These are phyloP conservation scores for Habropoda laboriosa DNA, from an alignment of 1,140 invertebrate species.

Conservation along the genomic window DNA sequence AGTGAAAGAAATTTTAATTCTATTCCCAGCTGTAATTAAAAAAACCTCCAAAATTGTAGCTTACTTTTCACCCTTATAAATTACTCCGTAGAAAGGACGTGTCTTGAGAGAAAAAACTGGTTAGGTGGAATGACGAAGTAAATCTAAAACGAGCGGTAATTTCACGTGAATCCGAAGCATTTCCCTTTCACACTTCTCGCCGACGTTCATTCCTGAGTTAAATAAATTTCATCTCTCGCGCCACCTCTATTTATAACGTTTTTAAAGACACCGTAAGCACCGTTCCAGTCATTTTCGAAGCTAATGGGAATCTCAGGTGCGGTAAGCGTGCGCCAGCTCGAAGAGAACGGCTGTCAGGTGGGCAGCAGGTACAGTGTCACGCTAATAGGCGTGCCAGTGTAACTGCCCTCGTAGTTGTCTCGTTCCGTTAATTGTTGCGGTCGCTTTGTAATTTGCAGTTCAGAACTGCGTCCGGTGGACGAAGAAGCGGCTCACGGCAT, in stretches of 20 bases:
- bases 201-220: too few species aligned
- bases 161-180: too few species aligned
- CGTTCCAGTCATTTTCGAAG: not conserved
- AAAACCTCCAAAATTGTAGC: too few species aligned
- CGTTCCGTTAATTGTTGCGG: constrained; percentile 36
- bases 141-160: too few species aligned
- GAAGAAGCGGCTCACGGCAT: not conserved
- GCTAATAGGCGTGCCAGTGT: constrained; percentile 10
- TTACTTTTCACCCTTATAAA: too few species aligned
- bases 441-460: constrained; percentile 24
- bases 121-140: too few species aligned
- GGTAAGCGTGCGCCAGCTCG: not conserved
- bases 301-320: constrained; percentile 4
- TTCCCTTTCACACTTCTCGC: too few species aligned
- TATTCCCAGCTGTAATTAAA: too few species aligned
- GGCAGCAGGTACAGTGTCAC: not conserved
- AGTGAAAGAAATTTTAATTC: too few species aligned
- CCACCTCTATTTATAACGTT: too few species aligned
- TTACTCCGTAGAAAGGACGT: too few species aligned
- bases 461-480: not conserved
- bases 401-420: constrained; percentile 17
- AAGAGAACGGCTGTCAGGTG: constrained; percentile 5
- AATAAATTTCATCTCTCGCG: not conserved
- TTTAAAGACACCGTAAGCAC: not conserved
- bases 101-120: too few species aligned